These are phyloP conservation scores for Chymomyza amoena DNA, from an alignment of 2,888 invertebrate species.

Conservation along the genomic window DNA sequence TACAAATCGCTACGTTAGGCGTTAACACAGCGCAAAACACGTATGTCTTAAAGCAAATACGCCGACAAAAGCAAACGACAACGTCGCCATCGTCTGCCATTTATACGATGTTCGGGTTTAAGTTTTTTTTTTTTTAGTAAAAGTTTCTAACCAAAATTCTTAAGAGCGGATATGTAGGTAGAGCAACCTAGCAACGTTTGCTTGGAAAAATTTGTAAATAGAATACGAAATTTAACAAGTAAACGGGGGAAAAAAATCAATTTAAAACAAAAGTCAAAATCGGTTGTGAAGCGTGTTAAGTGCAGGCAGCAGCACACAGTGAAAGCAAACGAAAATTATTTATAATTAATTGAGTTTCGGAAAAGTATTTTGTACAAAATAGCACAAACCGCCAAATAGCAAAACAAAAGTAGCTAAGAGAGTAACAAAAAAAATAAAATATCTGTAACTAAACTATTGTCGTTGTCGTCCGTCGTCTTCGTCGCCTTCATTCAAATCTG, in stretches of 20 bases:
- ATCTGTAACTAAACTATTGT: slow-evolving; percentile 30
- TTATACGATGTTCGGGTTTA: slow-evolving; percentile 23
- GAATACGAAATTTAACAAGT: slow-evolving; percentile 68
- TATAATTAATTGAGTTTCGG: neutral
- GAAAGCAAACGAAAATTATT: slow-evolving; percentile 6
- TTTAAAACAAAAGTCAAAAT: slow-evolving; percentile 14
- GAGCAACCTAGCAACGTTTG: slow-evolving; percentile 58
- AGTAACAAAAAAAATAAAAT: neutral
- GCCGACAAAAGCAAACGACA: slow-evolving; percentile 6
- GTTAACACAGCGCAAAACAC: neutral
- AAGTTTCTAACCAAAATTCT: slow-evolving; percentile 53
- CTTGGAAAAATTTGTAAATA: slow-evolving; percentile 72
- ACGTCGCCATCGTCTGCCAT: slow-evolving; percentile 18
- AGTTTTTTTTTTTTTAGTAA: slow-evolving; percentile 43
- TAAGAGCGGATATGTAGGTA: slow-evolving; percentile 38
- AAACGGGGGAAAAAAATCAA: slow-evolving; percentile 30
- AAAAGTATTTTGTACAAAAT: neutral
- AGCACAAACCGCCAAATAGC: neutral
- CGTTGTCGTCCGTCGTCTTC: slow-evolving; percentile 45
- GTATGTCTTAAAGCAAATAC: slow-evolving; percentile 2
- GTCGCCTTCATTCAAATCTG: slow-evolving; percentile 61
- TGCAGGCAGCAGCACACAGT: slow-evolving; percentile 10
- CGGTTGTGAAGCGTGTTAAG: slow-evolving; percentile 8
- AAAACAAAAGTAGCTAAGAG: neutral
- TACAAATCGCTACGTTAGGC: neutral